Percentiles rank a stretch among this genome's conserved stretches.
Evolutionary conservation across 2,888 invertebrate species (phyloP).

Genomic region (Callyntrura sp.): DNA sequence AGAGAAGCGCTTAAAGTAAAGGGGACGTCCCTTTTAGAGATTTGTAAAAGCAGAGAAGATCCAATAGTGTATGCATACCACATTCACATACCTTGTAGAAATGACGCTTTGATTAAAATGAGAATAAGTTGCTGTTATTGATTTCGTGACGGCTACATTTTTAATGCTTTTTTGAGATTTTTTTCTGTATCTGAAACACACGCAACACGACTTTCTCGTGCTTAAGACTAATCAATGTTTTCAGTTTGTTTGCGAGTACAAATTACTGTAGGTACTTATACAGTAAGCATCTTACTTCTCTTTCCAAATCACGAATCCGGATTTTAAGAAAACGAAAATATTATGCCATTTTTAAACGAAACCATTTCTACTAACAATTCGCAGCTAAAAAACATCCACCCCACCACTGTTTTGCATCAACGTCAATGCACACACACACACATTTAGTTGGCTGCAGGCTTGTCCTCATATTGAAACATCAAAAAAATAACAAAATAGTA

Average conservation of each 20-base stretch:
- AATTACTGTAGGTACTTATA: not conserved
- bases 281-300: not conserved
- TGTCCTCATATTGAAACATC: constrained; percentile 15
- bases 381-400: not conserved
- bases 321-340: not conserved
- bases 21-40: no score
- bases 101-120: no score
- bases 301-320: not conserved
- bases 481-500: constrained; percentile 13
- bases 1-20: no score
- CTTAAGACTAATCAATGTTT: not conserved
- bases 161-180: not conserved
- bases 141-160: constrained; percentile 8
- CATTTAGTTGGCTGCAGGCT: not conserved
- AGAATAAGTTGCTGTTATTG: not conserved
- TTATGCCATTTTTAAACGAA: not conserved
- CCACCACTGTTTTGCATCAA: not conserved
- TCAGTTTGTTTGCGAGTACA: constrained; percentile 38
- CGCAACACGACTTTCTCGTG: constrained; percentile 40
- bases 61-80: no score
- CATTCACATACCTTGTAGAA: no score
- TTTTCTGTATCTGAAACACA: not conserved
- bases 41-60: no score
- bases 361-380: constrained; percentile 11
- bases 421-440: not conserved